Evolutionary conservation across 2,113 vertebrate species (phyloP).

Genomic region (Neoarius graeffei): DNA sequence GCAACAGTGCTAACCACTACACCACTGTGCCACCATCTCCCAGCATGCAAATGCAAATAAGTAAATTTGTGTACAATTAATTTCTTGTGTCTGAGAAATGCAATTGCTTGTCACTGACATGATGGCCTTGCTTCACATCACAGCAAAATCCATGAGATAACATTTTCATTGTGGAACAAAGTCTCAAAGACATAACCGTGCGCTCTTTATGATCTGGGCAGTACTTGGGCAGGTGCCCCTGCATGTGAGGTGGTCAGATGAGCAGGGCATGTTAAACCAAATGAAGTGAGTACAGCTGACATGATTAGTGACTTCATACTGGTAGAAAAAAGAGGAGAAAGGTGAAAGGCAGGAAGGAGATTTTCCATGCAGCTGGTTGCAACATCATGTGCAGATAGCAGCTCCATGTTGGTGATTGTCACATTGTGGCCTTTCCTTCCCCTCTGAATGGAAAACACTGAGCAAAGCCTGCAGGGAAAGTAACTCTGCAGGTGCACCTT

Average conservation of each 20-base stretch:
- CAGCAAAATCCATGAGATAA: background rate
- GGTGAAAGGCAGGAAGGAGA: conserved; percentile 58
- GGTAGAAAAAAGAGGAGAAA: conserved; percentile 19
- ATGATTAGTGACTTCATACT: conserved; percentile 55
- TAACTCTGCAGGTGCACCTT: conserved; percentile 39
- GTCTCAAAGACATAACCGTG: background rate
- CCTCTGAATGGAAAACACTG: conserved; percentile 35
- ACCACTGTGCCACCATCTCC: background rate
- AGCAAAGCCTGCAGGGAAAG: conserved; percentile 38
- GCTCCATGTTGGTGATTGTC: conserved; percentile 10
- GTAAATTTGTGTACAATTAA: background rate
- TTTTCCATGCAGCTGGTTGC: conserved; percentile 52
- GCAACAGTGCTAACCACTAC: too few relatives aligned
- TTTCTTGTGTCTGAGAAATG: background rate
- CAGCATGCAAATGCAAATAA: conserved; percentile 11
- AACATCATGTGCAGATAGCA: conserved; percentile 55
- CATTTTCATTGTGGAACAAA: background rate
- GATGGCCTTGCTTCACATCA: background rate
- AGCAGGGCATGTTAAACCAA: conserved; percentile 25
- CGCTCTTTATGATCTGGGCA: background rate
- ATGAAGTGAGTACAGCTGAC: conserved; percentile 45
- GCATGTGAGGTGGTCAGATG: conserved; percentile 43
- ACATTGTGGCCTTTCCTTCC: conserved; percentile 50
- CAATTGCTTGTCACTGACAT: background rate
- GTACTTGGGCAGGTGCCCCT: conserved; percentile 47